Evolutionary conservation across 2,888 invertebrate genomes (phyloP).

Genomic region (Ctena decussata): DNA sequence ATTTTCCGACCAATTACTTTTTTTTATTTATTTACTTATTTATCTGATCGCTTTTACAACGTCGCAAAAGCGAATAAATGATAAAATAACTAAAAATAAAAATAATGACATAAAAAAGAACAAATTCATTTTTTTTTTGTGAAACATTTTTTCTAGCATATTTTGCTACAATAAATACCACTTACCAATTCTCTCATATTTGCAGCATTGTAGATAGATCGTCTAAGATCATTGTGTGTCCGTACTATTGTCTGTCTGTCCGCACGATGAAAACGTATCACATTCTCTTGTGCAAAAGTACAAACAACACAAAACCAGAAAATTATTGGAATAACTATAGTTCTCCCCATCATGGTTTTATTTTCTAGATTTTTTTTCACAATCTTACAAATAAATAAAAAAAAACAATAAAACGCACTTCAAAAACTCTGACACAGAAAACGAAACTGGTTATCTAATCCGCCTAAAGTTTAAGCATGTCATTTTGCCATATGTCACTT

Average conservation of each 20-base stretch:
- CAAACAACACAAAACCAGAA: background rate
- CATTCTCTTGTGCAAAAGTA: conserved; percentile 33
- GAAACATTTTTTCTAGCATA: no score
- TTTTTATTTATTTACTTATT: no score
- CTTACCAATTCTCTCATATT: conserved; percentile 66
- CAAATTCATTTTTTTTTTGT: no score
- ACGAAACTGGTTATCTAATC: background rate
- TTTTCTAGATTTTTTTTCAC: background rate
- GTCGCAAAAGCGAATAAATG: no score
- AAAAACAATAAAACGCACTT: background rate
- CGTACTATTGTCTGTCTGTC: conserved; percentile 54
- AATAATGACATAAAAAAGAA: no score
- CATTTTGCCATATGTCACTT: no score
- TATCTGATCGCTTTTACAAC: no score
- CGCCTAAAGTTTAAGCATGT: no score
- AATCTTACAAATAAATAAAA: background rate
- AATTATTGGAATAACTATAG: background rate
- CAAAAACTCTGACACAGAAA: background rate
- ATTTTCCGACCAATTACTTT: no score
- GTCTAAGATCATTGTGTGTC: conserved; percentile 55
- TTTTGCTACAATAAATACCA: no score
- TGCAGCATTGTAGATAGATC: conserved; percentile 63
- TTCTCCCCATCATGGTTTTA: background rate
- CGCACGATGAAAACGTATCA: conserved; percentile 36
- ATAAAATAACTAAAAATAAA: no score